These are phyloP conservation scores for Triplophysa tibetana DNA, from an alignment of 2,113 vertebrate species.

Conservation along the genomic window DNA sequence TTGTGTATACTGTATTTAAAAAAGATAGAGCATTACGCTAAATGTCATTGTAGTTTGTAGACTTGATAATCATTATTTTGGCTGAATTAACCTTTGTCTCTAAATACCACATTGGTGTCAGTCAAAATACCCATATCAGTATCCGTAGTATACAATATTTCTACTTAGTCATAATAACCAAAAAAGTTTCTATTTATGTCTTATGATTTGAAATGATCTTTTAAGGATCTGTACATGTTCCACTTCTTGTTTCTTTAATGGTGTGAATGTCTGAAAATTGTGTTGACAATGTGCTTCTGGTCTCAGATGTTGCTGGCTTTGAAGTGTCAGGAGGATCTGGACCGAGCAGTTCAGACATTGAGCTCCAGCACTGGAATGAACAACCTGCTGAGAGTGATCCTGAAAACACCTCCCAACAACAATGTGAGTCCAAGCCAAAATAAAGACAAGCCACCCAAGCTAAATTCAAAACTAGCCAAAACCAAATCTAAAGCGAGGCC, in stretches of 20 bases:
- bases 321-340: constrained; percentile 90
- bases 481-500: constrained; percentile 16
- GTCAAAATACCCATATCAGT: no score
- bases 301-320: constrained; percentile 81
- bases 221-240: not conserved
- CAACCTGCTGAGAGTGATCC: constrained; percentile 81
- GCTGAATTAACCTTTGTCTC: no score
- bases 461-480: constrained; percentile 3
- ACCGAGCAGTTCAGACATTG: constrained; percentile 79
- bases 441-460: not conserved
- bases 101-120: no score
- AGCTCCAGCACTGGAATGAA: constrained; percentile 77
- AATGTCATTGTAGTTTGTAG: no score
- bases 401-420: constrained; percentile 85
- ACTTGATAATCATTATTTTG: no score
- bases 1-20: no score
- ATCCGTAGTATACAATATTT: not conserved
- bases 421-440: constrained; percentile 79
- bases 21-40: no score
- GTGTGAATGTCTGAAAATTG: not conserved
- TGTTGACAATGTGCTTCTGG: constrained; percentile 58
- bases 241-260: not conserved
- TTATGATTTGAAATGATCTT: no score
- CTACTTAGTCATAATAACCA: no score
- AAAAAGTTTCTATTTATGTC: no score